Conservation (phyloP, 1,140 invertebrate genomes). For the Orchesella cincta region DNA sequence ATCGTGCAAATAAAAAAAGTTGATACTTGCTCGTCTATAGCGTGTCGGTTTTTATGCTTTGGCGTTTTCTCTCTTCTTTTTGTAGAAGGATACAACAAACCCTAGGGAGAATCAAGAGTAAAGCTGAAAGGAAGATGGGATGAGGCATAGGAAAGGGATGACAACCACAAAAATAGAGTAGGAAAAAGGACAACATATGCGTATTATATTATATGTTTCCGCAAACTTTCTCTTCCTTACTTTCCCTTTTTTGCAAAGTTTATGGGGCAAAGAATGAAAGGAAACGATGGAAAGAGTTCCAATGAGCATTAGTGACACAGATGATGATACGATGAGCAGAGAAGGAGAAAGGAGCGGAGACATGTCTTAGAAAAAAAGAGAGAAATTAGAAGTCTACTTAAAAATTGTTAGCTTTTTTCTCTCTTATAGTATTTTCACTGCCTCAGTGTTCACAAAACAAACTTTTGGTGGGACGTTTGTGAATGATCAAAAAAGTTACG, state of each 20-base stretch:
- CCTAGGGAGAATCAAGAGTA: not conserved
- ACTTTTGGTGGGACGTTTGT: no score
- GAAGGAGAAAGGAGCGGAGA: not conserved
- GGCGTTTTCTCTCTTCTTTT: no score
- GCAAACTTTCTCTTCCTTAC: not conserved
- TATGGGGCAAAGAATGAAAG: no score
- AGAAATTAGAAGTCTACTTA: not conserved
- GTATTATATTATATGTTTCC: not conserved
- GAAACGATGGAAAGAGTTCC: not conserved
- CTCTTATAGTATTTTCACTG: no score
- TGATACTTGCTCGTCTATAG: no score
- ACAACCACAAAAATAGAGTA: not conserved
- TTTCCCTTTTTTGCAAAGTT: not conserved
- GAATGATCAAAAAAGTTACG: no score
- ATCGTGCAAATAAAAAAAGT: no score
- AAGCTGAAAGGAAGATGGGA: not conserved
- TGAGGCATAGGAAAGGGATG: not conserved
- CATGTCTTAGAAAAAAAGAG: not conserved
- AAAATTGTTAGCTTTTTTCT: no score
- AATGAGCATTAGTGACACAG: not conserved
- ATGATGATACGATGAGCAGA: not conserved
- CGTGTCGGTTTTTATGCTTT: no score
- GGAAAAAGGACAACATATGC: not conserved
- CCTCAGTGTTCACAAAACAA: no score
- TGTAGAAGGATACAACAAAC: not conserved